Base-by-base conservation (phyloP, 2,888 invertebrate species). In the Drosophila prostipennis region DNA sequence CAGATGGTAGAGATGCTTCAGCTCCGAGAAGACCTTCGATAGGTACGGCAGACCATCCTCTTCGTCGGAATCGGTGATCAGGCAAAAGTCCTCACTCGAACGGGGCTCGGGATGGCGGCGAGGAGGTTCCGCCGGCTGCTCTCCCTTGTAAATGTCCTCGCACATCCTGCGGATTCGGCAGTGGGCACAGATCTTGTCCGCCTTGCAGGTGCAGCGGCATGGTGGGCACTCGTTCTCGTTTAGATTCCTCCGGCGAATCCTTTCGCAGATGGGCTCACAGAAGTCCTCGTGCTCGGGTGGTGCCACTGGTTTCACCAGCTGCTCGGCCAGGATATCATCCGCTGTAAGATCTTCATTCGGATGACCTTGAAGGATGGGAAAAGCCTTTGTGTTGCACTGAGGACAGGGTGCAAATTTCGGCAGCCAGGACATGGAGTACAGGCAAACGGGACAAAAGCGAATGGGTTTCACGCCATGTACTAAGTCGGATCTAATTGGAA, bases 391-490 rank as follows among this genome's bases (percentile, higher is more conserved):
- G 10, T 88, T 80, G 70, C 91, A 91, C 53, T 82, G 89, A 1
- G 89, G 91, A 58, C 91, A 90, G 2, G 90, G 77, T 10, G 92
- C 91, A 86, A 92, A 91, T 77, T 92, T 92, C 23, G 91, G 91
- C 48, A 93, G 55, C 87, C 87, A 91, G 2, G 87, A 82, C 53
- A 92, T 80, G 13, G 90, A 65, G 40, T 65, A 81, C n/a, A 89
- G 77, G 58, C 92, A 92, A 19, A 91, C 68, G 1, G 91, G 89
- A 52, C 92, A 92, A 34, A 71, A 79, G 11, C 90, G 79, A 14
- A 84, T 81, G 4, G 84, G 76, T 23, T 79, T 84, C 0, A 86
- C 39, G 14, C 63, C 84, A 2, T 32, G 14, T 7, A 56, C 59
- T 3, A 39, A 14, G 2, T 72, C 55, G 3, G 14, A 34, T 19